phyloP scores from a whole-genome alignment of 2,797 vertebrate species.

The Acropternis orthonyx region DNA sequence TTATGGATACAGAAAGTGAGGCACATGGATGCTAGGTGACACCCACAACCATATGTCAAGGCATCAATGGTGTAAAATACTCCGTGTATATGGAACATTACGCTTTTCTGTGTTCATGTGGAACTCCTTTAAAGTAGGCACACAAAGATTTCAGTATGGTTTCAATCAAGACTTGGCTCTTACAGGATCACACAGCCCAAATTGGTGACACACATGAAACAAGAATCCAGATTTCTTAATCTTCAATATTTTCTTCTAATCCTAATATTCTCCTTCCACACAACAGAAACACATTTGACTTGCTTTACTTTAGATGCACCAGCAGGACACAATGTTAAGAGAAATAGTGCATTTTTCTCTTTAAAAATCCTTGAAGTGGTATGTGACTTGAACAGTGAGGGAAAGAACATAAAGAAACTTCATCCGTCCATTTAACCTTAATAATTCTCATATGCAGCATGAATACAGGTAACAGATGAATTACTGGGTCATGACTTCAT shows the following conservation, averaged over 20 bases:
- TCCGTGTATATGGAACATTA: background rate
- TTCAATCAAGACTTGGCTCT: background rate
- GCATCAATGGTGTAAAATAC: background rate
- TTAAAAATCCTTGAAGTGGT: background rate
- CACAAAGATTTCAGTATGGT: background rate
- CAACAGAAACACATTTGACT: background rate
- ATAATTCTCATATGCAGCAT: background rate
- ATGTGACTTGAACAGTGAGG: background rate
- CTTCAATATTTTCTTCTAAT: background rate
- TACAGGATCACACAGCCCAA: background rate
- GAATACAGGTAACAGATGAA: background rate
- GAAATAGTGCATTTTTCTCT: background rate
- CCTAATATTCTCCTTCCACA: background rate
- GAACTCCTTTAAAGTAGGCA: background rate
- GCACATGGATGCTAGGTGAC: conserved; percentile 8
- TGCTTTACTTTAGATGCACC: background rate
- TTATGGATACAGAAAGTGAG: background rate
- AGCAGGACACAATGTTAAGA: background rate
- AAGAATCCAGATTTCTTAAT: background rate
- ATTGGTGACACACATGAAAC: background rate
- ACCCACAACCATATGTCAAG: background rate
- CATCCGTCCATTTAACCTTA: background rate
- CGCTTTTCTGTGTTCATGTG: background rate
- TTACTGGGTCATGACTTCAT: background rate
- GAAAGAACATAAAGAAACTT: background rate